phyloP scores from a whole-genome alignment of 2,113 vertebrate species.

The Shinisaurus crocodilurus region DNA sequence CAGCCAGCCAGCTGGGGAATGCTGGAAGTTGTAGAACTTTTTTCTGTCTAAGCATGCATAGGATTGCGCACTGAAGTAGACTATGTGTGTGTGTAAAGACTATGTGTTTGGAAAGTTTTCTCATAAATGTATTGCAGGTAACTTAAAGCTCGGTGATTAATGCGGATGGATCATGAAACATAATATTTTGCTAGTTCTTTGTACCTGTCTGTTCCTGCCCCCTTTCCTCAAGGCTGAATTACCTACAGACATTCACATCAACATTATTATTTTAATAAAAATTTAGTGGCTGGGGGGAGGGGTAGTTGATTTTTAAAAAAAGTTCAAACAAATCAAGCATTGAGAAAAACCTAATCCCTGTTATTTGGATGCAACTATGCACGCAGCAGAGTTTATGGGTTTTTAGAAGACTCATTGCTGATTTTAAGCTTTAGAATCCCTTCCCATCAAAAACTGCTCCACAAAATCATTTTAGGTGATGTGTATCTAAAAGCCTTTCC shows the following conservation, averaged over 20 bases:
- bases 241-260: neutral
- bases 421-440: slow-evolving; percentile 50
- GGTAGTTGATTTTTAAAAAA: neutral
- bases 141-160: neutral
- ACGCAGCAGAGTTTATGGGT: slow-evolving; percentile 36
- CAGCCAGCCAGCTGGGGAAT: too few relatives aligned
- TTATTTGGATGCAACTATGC: slow-evolving; percentile 46
- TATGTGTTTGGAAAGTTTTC: neutral
- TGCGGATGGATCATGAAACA: neutral
- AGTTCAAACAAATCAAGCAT: neutral
- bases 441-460: slow-evolving; percentile 52
- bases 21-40: too few relatives aligned
- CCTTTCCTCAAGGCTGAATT: neutral
- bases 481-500: slow-evolving; percentile 50
- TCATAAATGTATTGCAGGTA: neutral
- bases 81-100: too few relatives aligned
- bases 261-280: neutral
- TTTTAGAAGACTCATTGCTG: slow-evolving; percentile 33
- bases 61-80: too few relatives aligned
- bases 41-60: too few relatives aligned
- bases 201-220: neutral
- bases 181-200: neutral
- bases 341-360: slow-evolving; percentile 44
- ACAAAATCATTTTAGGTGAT: slow-evolving; percentile 44
- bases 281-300: neutral